Base-by-base conservation (phyloP, 1,140 invertebrate species). In the Procambarus clarkii region DNA sequence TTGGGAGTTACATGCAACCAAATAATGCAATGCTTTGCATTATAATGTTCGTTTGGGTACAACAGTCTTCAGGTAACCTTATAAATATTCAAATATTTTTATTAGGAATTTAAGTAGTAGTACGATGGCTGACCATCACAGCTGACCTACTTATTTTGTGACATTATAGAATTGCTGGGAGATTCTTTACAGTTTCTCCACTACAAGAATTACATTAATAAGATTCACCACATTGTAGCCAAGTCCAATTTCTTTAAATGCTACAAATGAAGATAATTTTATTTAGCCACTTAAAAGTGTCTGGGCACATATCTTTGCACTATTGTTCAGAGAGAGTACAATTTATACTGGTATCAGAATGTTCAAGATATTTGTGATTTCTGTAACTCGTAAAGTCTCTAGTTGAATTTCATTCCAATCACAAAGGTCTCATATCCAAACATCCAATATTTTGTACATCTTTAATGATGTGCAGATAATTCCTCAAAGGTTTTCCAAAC, bases 401-500 rank as follows among this genome's bases (percentile, higher is more conserved):
- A 74, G 18, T 69, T 69, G 3, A 15, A 24, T 34, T 74, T 74
- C 24, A 74, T 9, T 74, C 69, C 7, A 24, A 74, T 34, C 69
- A 74, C 69, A 74, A 34, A 2, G 4, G 69, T 24, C 69, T 74
- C 69, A 34, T 18, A 69, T 69, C 64, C 24, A 74, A 4, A 34
- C 24, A 74, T 74, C 24, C n/a, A 74, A 74, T 64, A 21, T 64
- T 64, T 21, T 64, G 2, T 13, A 0, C 64, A 74, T 21, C 24
- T 74, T 74, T 11, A 34, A 1, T 74, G 69, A 69, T 34, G 45
- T 21, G 3, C 8, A 44, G 8, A 13, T 34, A 69, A 18, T 45
- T 45, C 71, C 86, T 92, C 84, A 93, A 58, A 93, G 82, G 82
- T 92, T 93, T 54, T 93, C 92, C 21, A 91, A 50, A 21, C 91